Evolutionary conservation across 2,113 vertebrate genomes (phyloP), one percentile per base, ranked within the genome.

Genomic region (Xenotilapia flavipinnis): DNA sequence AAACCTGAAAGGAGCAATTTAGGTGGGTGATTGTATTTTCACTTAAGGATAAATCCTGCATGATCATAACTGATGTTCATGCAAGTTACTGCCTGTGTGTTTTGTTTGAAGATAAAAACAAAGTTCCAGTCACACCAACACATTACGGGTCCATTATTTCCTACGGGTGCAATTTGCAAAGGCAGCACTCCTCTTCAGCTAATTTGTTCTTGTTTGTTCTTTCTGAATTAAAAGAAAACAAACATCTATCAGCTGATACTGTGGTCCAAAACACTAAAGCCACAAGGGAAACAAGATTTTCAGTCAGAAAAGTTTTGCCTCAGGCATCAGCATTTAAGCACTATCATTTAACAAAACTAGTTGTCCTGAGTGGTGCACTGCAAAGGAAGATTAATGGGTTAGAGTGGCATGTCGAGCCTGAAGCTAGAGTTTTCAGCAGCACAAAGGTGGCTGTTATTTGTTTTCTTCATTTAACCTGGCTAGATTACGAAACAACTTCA

Each of bases 171-270:
- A 87, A 81, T 79, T 79, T 90, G 60, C 70, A 54, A 81, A 89
- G 38, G 79, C 82, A 70, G 86, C 36, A 62, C 40, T 84, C 40
- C 26, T 85, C 62, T 55, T 80, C 54, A 81, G 84, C 49, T 93
- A 86, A 93, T 91, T 89, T 87, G 85, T 80, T 87, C 83, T 65
- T 87, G 83, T 91, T 91, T 89, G 79, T 86, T 81, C 42, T 81
- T 80, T 80, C 79, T 75, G 26, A 86, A 85, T 80, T 42, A 87
- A 90, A 49, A 47, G 23, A 49, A 53, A 3, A 21, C 19, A 62
- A 87, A 86, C 77, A 86, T 54, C 79, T 55, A 82, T 86, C 55
- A 88, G 86, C 85, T 84, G 33, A 84, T 80, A 80, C 21, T 54
- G 55, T 81, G 70, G 85, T 89, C 62, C 75, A 82, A 62, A 90